Conservation (phyloP, 2,797 vertebrate species). For the Gephyroberyx darwinii region DNA sequence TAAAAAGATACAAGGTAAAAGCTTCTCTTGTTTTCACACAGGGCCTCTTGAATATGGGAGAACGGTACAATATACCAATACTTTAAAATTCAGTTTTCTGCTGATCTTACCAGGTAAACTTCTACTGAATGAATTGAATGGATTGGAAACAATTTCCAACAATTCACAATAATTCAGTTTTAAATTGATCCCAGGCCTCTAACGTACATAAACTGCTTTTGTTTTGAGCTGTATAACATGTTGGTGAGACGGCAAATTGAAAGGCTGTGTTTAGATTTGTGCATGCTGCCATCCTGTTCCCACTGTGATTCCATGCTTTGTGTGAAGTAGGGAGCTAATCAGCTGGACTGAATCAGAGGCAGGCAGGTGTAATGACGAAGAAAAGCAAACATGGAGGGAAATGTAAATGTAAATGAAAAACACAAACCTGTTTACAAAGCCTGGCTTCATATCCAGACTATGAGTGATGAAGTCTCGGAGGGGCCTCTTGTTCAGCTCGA, state of each 20-base stretch:
- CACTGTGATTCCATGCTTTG: slow-evolving; percentile 30
- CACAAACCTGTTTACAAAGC: slow-evolving; percentile 89
- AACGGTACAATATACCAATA: too few relatives aligned
- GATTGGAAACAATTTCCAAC: too few relatives aligned
- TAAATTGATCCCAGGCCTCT: neutral
- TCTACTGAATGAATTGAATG: too few relatives aligned
- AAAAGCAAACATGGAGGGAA: slow-evolving; percentile 34
- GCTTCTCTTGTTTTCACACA: too few relatives aligned
- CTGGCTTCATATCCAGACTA: slow-evolving; percentile 89
- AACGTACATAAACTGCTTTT: neutral
- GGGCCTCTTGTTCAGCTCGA: slow-evolving; percentile 85
- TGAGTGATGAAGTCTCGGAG: slow-evolving; percentile 89
- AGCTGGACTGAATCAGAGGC: slow-evolving; percentile 37
- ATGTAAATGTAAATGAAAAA: slow-evolving; percentile 49
- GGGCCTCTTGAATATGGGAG: too few relatives aligned
- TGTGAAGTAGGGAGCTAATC: slow-evolving; percentile 47
- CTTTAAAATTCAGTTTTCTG: too few relatives aligned
- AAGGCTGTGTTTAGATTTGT: slow-evolving; percentile 25
- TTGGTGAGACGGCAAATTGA: neutral
- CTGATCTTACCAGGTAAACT: too few relatives aligned
- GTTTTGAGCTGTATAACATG: slow-evolving; percentile 20
- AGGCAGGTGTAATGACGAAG: slow-evolving; percentile 53
- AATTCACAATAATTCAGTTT: neutral
- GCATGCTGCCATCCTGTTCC: slow-evolving; percentile 21
- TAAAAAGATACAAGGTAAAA: neutral